A percentile compares a stretch with the other conserved stretches of the same genome.
Evolutionary conservation across 2,113 vertebrate species (phyloP).

Genomic region (Myotis lucifugus): DNA sequence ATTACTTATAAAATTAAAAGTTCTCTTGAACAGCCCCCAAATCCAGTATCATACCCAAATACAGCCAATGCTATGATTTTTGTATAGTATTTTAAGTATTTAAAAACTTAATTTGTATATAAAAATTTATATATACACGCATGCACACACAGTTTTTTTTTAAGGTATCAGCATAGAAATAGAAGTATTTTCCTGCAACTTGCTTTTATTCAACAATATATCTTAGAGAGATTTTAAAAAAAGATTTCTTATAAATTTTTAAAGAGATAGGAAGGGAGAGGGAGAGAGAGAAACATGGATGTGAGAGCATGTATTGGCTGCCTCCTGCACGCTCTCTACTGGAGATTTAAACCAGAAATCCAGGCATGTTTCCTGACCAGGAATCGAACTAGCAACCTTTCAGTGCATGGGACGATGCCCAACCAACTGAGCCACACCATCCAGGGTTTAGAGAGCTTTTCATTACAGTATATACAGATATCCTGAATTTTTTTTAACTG

Average conservation of each 20-base stretch:
- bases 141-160: not conserved
- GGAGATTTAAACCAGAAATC: too few relatives aligned
- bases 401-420: too few relatives aligned
- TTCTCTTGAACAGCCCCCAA: constrained; percentile 11
- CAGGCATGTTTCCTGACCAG: too few relatives aligned
- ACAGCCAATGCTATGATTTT: not conserved
- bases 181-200: not conserved
- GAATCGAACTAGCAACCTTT: too few relatives aligned
- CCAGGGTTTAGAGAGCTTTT: not conserved
- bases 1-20: not conserved
- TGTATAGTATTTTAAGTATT: not conserved
- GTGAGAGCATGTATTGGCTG: too few relatives aligned
- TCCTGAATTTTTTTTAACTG: not conserved
- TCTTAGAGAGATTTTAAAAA: not conserved
- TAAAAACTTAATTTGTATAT: not conserved
- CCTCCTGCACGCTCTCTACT: too few relatives aligned
- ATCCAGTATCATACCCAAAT: not conserved
- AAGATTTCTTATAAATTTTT: too few relatives aligned
- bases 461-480: not conserved
- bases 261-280: too few relatives aligned
- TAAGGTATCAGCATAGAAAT: not conserved
- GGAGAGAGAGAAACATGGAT: too few relatives aligned
- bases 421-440: too few relatives aligned
- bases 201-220: not conserved
- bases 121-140: not conserved